Evolutionary conservation across 2,888 invertebrate genomes (phyloP).

Genomic region (Cryptosula pallasiana): DNA sequence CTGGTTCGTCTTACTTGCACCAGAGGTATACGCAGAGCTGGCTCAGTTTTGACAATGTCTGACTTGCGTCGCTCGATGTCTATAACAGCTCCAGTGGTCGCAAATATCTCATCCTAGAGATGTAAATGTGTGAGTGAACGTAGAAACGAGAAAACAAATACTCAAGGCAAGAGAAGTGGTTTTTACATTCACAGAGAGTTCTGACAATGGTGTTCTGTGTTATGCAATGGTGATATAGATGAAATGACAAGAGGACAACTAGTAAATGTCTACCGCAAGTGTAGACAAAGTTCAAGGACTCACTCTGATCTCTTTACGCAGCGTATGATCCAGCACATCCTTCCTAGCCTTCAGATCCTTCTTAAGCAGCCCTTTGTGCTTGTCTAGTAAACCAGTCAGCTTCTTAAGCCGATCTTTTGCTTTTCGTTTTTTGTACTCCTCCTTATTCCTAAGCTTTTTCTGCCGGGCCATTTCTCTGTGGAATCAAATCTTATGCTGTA

Average conservation of each 20-base stretch:
- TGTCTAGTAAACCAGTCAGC: slow-evolving; percentile 70
- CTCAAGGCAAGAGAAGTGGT: too few species aligned
- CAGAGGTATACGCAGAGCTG: not conserved
- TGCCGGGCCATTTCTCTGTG: not conserved
- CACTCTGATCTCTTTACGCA: slow-evolving; percentile 80
- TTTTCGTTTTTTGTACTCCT: slow-evolving; percentile 53
- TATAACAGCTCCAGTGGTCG: not conserved
- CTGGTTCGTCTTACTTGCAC: not conserved
- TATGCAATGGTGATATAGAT: too few species aligned
- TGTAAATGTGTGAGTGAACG: too few species aligned
- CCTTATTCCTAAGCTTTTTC: slow-evolving; percentile 21
- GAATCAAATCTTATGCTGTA: not conserved
- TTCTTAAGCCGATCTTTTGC: slow-evolving; percentile 58
- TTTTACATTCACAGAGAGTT: too few species aligned
- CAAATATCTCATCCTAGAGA: slow-evolving; percentile 9
- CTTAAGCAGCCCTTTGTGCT: slow-evolving; percentile 85
- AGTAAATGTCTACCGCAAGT: not conserved
- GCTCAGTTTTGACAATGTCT: not conserved
- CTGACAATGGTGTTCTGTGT: too few species aligned
- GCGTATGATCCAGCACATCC: slow-evolving; percentile 62
- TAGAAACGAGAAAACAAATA: too few species aligned
- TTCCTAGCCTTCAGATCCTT: slow-evolving; percentile 88
- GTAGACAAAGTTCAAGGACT: too few species aligned
- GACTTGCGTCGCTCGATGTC: not conserved
- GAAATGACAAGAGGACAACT: too few species aligned